Evolutionary conservation across 2,113 vertebrate genomes (phyloP).

Genomic region (Chamaea fasciata): DNA sequence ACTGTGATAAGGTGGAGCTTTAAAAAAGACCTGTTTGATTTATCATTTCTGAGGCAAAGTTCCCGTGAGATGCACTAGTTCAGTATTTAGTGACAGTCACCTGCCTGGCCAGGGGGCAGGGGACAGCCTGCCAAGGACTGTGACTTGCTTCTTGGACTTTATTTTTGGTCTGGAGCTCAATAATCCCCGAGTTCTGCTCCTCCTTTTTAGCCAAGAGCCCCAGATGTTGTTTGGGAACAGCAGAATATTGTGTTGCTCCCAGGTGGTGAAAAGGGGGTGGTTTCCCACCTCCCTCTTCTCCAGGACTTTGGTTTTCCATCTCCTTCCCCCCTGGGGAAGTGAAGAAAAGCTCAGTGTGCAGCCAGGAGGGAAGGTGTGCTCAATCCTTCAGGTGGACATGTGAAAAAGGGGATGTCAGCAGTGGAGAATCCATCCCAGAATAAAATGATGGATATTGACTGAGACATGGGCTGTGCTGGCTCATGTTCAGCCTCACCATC

Average conservation of each 20-base stretch:
- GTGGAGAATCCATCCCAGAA: not conserved
- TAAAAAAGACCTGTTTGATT: slow-evolving; percentile 13
- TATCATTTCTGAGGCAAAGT: slow-evolving; percentile 17
- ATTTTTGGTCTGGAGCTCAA: not conserved
- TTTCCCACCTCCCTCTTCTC: not conserved
- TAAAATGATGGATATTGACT: not conserved
- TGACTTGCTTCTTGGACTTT: not conserved
- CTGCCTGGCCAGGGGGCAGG: not conserved
- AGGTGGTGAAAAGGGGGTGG: not conserved
- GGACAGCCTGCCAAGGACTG: not conserved
- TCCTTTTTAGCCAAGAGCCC: not conserved
- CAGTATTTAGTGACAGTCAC: not conserved
- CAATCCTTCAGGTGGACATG: rapidly evolving
- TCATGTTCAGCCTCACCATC: not conserved
- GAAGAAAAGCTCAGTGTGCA: not conserved
- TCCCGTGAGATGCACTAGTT: not conserved
- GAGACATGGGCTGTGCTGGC: not conserved
- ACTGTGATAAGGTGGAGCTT: slow-evolving; percentile 22
- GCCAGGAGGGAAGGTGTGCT: not conserved
- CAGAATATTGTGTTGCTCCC: not conserved
- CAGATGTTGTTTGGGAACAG: not conserved
- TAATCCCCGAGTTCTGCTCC: not conserved
- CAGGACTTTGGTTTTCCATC: not conserved
- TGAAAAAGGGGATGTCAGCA: rapidly evolving
- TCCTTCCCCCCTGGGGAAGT: not conserved